Base-by-base conservation (phyloP, 2,797 vertebrate genomes). In the Clarias pachynema region DNA sequence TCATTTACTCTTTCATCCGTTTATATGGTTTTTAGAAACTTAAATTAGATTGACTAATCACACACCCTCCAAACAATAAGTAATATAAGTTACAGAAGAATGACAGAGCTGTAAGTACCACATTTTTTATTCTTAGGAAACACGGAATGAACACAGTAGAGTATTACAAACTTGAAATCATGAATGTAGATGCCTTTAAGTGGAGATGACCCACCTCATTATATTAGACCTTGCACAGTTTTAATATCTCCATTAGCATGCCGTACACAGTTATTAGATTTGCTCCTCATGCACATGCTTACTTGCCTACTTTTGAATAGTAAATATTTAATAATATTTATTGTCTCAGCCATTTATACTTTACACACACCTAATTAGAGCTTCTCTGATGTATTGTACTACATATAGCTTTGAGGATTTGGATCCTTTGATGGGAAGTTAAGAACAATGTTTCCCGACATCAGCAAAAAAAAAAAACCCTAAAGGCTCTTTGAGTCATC, bases 401-500 rank as follows among this genome's bases (percentile, higher is more conserved):
- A 79, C 75, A 60, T 24, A 37, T 78, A 56, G 75, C 57, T n/a
- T 56, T 62, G 57, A 40, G 57, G 34, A 79, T 40, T 40, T 60
- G 22, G 57, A 40, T 15, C 2, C 16, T 31, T 8, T 3, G 53
- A 22, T 77, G 73, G 53, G 34, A 62, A 40, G 57, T 40, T 79
- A 79, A 18, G 26, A 77, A 24, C 6, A 40, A 37, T 8, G 34
- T 62, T 79, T 62, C 24, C 22, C 22, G 14, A 44, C 34, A 60
- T 79, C 59, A 79, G 77, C 77, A 79, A 14, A 78, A 62, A 10
- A 49, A 49, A 49, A 49, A 49, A 44, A 10, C n/a, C 40, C 59
- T 62, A 79, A 60, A 79, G 57, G 75, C 26, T 78, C 75, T 60
- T 22, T 59, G 53, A 78, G 56, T 78, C 74, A 78, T 24, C 29